These are phyloP conservation scores for Trichomalopsis sarcophagae DNA, from an alignment of 1,140 invertebrate species.

Conservation along the genomic window DNA sequence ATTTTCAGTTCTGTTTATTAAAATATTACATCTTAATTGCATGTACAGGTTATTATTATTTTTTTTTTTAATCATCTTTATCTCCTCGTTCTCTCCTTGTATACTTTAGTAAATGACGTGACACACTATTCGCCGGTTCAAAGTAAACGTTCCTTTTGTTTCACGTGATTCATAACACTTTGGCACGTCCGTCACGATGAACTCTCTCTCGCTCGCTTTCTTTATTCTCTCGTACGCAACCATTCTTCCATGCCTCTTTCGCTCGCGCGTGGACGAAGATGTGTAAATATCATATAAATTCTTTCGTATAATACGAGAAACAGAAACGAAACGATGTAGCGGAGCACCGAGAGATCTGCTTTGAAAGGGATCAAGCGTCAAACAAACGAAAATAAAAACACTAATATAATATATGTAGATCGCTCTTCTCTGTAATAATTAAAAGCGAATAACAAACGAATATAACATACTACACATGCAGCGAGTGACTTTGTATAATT, in stretches of 20 bases:
- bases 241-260: not conserved
- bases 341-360: slow-evolving; percentile 32
- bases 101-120: slow-evolving; percentile 39
- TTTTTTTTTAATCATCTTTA: slow-evolving; percentile 25
- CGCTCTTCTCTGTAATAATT: not conserved
- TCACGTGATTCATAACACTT: slow-evolving; percentile 40
- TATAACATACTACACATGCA: not conserved
- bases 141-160: slow-evolving; percentile 30
- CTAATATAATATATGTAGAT: not conserved
- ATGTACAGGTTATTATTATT: slow-evolving; percentile 39
- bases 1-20: slow-evolving; percentile 55
- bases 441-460: not conserved
- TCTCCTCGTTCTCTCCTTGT: slow-evolving; percentile 24
- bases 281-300: slow-evolving; percentile 17
- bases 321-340: slow-evolving; percentile 15
- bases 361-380: not conserved
- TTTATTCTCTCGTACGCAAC: not conserved
- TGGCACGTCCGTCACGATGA: slow-evolving; percentile 43
- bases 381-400: not conserved
- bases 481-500: not conserved
- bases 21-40: slow-evolving; percentile 54
- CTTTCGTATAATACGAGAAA: not conserved
- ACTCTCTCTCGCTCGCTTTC: not conserved
- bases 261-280: not conserved
- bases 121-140: not conserved